A percentile compares a stretch with the other conserved stretches of the same genome.
Evolutionary conservation across 2,113 vertebrate species (phyloP).

Genomic region (Apteryx owenii): DNA sequence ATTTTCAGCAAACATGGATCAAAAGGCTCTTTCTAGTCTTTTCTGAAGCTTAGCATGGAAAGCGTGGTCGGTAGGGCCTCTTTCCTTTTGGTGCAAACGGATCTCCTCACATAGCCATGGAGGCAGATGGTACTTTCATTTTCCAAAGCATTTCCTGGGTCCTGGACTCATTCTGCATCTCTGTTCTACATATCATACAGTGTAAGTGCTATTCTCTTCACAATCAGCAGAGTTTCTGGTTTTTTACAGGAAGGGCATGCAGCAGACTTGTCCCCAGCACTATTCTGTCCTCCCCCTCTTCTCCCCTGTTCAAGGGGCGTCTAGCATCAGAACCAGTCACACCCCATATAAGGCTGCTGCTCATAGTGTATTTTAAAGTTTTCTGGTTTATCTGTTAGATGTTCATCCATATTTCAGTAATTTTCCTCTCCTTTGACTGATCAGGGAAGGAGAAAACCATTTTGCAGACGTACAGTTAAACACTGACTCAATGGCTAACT

Average conservation of each 20-base stretch:
- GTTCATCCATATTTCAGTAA: not conserved
- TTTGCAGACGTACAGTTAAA: not conserved
- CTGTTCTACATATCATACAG: not conserved
- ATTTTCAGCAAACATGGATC: not conserved
- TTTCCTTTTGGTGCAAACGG: not conserved
- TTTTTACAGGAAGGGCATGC: not conserved
- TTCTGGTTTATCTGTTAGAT: not conserved
- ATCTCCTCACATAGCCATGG: not conserved
- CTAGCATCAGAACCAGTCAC: not conserved
- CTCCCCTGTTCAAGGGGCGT: not conserved
- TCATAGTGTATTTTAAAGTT: not conserved
- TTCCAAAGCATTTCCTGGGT: not conserved
- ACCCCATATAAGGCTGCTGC: not conserved
- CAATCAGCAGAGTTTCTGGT: accelerated
- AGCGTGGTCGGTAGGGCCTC: accelerated
- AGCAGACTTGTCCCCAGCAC: not conserved
- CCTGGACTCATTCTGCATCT: not conserved
- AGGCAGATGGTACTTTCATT: not conserved
- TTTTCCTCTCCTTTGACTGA: not conserved
- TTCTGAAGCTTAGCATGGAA: not conserved
- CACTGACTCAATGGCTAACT: not conserved
- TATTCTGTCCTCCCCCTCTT: not conserved
- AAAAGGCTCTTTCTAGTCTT: not conserved
- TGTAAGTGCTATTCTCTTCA: not conserved
- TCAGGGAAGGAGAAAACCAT: not conserved